These are phyloP conservation scores for Artibeus jamaicensis DNA, from an alignment of 2,797 vertebrate genomes.

Conservation along the genomic window DNA sequence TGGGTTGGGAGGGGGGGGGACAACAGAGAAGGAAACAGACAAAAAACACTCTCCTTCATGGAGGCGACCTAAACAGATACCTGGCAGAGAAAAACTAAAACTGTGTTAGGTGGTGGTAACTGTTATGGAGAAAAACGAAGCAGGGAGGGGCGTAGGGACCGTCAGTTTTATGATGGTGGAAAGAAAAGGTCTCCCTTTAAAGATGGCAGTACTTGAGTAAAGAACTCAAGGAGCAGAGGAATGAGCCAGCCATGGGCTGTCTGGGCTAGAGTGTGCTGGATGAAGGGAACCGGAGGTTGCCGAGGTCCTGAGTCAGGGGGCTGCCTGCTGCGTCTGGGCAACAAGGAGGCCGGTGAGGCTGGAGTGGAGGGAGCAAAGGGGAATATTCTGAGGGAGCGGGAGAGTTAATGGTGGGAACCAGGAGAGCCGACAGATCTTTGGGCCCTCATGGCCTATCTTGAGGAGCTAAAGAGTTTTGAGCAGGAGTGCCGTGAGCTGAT, in stretches of 20 bases:
- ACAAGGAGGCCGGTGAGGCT: background rate
- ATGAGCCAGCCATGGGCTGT: fast-evolving
- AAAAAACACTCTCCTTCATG: background rate
- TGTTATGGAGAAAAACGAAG: background rate
- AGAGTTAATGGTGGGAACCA: fast-evolving
- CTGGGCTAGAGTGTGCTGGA: background rate
- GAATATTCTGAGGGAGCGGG: background rate
- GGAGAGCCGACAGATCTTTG: background rate
- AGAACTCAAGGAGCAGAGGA: background rate
- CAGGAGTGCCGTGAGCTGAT: background rate
- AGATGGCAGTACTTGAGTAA: background rate
- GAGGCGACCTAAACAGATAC: background rate
- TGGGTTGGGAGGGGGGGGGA: background rate
- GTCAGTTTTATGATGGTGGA: background rate
- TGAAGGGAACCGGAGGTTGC: too few species aligned
- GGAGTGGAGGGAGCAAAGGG: background rate
- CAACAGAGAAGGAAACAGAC: background rate
- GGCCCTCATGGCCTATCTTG: background rate
- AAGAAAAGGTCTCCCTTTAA: background rate
- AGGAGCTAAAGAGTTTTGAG: background rate
- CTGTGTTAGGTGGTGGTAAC: background rate
- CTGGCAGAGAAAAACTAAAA: background rate
- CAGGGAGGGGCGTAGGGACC: fast-evolving
- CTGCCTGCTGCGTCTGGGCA: background rate
- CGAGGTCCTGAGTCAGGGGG: background rate